Evolutionary conservation across 2,797 vertebrate genomes (phyloP).

Genomic region (Acanthornis magna): DNA sequence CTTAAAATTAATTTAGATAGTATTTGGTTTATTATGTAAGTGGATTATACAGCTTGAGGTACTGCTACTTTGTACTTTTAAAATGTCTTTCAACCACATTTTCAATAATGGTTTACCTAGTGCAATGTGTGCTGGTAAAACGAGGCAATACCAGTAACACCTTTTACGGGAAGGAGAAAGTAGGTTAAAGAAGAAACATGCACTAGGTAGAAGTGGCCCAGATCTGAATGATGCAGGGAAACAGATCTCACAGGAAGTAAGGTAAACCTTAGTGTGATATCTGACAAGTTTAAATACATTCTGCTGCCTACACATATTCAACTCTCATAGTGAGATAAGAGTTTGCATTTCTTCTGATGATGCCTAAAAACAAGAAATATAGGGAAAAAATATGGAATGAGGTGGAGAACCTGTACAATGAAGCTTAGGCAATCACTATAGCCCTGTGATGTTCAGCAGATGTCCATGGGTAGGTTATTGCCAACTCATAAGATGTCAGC

Average conservation of each 20-base stretch:
- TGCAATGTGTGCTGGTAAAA: constrained; percentile 67
- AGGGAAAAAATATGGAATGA: background rate
- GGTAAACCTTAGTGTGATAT: constrained; percentile 33
- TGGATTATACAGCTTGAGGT: background rate
- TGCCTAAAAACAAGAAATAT: background rate
- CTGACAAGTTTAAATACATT: background rate
- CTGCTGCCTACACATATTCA: background rate
- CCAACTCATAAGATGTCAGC: background rate
- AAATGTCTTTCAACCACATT: constrained; percentile 20
- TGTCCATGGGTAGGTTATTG: background rate
- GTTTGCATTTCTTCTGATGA: background rate
- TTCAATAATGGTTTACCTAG: constrained; percentile 61
- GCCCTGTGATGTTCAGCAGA: background rate
- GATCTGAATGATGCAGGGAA: constrained; percentile 75
- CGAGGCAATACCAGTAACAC: constrained; percentile 66
- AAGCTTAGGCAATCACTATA: background rate
- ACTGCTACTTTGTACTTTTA: constrained; percentile 39
- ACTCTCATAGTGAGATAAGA: background rate
- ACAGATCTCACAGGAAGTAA: constrained; percentile 71
- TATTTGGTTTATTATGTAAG: background rate
- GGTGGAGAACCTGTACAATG: background rate
- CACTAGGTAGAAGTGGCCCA: constrained; percentile 70
- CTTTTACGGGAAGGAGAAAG: constrained; percentile 79
- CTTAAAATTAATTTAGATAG: background rate
- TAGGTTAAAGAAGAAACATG: constrained; percentile 76